Evolutionary conservation across 2,888 invertebrate species (phyloP), one percentile per base, ranked within the genome.

Genomic region (Athetis lepigone): DNA sequence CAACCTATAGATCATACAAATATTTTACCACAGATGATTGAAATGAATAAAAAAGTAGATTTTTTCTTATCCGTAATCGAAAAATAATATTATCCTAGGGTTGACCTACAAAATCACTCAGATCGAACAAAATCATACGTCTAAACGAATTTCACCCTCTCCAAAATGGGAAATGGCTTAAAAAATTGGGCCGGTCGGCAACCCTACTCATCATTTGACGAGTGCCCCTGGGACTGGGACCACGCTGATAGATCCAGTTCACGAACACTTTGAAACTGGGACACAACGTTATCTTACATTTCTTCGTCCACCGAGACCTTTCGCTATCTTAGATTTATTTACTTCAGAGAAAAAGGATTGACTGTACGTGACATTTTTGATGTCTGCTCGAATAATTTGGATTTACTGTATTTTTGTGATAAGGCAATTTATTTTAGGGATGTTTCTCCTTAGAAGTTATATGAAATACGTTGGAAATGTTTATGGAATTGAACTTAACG

Each of bases 211-310:
- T 75, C 72, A 70, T 75, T 75, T 71, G 66, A 69, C 65, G 65
- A 57, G 55, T 58, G 46, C 72, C 74, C 69, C 62, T 59, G 77
- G 72, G 73, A 77, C 62, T 59, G 77, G 72, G 73, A 77, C 45
- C 51, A 37, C 46, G 55, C 68, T 66, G 77, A 73, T 73, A 70
- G 73, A 77, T 75, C 61, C 66, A 75, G 73, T 68, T 63, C 64
- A 75, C 71, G 66, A 67, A 66, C 54, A 64, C 70, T 77, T 69
- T 46, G 65, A 67, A 80, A 81, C 68, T 81, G 61, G 80, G 71
- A 16, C 82, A 75, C 61, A 29, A 58, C 29, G 56, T 66, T 70
- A 70, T 75, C 81, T 74, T 67, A 59, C 67, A 65, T 66, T 73
- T 66, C 51, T 58, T 61, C 45, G 54, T 61, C 64, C 67, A 19